These are phyloP conservation scores for Xestia rhomboidea DNA, from an alignment of 2,888 invertebrate species.

Conservation along the genomic window DNA sequence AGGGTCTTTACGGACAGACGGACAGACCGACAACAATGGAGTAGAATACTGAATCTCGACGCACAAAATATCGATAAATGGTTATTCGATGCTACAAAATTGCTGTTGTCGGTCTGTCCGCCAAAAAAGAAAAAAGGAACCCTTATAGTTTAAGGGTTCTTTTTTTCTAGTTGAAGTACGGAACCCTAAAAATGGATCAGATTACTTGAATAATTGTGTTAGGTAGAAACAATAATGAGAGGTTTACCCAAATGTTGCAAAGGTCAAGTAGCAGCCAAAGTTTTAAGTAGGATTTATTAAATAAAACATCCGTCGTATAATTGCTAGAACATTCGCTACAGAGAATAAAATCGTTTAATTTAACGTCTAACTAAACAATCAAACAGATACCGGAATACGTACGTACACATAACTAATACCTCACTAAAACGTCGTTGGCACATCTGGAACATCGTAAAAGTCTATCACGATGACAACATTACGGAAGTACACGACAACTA, in stretches of 20 bases:
- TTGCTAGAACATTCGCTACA: background rate
- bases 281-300: background rate
- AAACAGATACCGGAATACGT: background rate
- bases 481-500: constrained; percentile 4
- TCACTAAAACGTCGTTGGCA: background rate
- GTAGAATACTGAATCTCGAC: too few species aligned
- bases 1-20: too few species aligned
- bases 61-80: too few species aligned
- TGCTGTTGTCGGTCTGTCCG: too few species aligned
- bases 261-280: background rate
- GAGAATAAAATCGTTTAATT: background rate
- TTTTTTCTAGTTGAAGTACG: too few species aligned
- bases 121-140: too few species aligned
- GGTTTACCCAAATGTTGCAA: background rate
- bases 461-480: background rate
- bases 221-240: background rate
- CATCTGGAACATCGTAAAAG: constrained; percentile 24
- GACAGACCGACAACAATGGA: too few species aligned
- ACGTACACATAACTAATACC: background rate
- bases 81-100: too few species aligned
- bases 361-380: background rate
- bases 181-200: background rate
- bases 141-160: too few species aligned
- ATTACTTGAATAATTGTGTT: background rate
- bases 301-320: background rate